These are phyloP conservation scores for Drosophila mulleri DNA, from an alignment of 2,888 invertebrate genomes.

Conservation along the genomic window DNA sequence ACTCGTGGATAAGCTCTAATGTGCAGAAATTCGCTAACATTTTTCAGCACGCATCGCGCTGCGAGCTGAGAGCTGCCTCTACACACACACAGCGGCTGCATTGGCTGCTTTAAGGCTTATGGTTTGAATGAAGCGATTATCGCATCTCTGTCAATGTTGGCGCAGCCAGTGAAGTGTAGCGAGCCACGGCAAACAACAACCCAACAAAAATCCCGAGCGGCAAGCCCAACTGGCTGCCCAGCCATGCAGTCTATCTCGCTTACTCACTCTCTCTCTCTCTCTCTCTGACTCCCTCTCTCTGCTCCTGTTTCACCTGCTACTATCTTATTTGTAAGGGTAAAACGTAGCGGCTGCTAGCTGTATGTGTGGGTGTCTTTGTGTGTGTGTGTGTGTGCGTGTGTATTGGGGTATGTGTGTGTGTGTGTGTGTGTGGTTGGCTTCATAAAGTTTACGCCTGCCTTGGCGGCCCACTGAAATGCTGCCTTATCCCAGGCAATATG, in stretches of 20 bases:
- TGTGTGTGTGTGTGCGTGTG: not conserved
- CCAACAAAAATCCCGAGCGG: constrained; percentile 42
- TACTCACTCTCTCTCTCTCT: no score
- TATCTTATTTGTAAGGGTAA: constrained; percentile 52
- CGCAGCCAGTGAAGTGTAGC: constrained; percentile 63
- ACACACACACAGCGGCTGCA: constrained; percentile 18
- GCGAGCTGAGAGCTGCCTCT: not conserved
- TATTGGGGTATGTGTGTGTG: constrained; percentile 9
- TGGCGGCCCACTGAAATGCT: constrained; percentile 24
- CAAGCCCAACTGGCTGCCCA: constrained; percentile 27
- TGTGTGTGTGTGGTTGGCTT: constrained; percentile 31
- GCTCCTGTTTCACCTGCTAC: not conserved
- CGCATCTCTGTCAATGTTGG: constrained; percentile 77
- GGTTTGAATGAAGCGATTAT: constrained; percentile 77
- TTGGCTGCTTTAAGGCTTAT: constrained; percentile 64
- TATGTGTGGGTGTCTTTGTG: constrained; percentile 8
- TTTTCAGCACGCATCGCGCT: constrained; percentile 11
- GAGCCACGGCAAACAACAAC: constrained; percentile 56
- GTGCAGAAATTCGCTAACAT: constrained; percentile 11
- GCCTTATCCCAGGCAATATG: constrained; percentile 29
- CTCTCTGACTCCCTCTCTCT: not conserved
- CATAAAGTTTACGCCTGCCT: constrained; percentile 56
- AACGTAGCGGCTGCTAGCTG: constrained; percentile 17
- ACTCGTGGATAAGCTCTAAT: constrained; percentile 34
- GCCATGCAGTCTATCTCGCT: not conserved